These are phyloP conservation scores for Anabacerthia variegaticeps DNA, from an alignment of 2,797 vertebrate species.

Conservation along the genomic window DNA sequence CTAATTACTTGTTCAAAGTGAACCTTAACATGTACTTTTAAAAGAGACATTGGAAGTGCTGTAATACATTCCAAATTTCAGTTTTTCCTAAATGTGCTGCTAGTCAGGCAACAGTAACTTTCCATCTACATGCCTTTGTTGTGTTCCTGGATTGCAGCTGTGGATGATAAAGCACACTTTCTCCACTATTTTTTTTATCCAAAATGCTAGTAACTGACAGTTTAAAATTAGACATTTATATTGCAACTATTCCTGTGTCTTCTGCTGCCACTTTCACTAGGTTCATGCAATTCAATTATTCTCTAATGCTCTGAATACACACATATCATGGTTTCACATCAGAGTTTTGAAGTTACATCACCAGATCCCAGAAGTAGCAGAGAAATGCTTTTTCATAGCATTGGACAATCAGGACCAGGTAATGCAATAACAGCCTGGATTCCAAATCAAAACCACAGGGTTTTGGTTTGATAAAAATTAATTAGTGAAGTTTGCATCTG, in stretches of 20 bases:
- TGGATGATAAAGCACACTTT: not conserved
- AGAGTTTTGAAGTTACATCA: not conserved
- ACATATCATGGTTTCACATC: not conserved
- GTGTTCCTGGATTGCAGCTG: not conserved
- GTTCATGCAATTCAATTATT: not conserved
- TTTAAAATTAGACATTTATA: not conserved
- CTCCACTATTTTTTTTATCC: not conserved
- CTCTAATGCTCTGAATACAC: not conserved
- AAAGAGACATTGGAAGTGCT: not conserved
- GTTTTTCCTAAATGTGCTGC: not conserved
- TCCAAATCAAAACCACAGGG: not conserved
- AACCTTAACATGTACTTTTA: not conserved
- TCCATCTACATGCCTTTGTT: not conserved
- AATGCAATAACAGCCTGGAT: not conserved
- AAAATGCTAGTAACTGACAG: not conserved
- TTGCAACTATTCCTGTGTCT: not conserved
- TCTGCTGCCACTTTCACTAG: not conserved
- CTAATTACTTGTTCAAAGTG: not conserved
- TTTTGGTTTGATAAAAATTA: not conserved
- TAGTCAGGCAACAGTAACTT: not conserved
- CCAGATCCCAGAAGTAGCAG: not conserved
- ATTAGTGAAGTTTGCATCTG: not conserved
- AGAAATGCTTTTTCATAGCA: not conserved
- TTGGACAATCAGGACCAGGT: not conserved
- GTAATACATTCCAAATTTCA: not conserved